A percentile compares a stretch with the other conserved stretches of the same genome.
These are phyloP conservation scores for Crotalus adamanteus DNA, from an alignment of 2,797 vertebrate species.

Conservation along the genomic window DNA sequence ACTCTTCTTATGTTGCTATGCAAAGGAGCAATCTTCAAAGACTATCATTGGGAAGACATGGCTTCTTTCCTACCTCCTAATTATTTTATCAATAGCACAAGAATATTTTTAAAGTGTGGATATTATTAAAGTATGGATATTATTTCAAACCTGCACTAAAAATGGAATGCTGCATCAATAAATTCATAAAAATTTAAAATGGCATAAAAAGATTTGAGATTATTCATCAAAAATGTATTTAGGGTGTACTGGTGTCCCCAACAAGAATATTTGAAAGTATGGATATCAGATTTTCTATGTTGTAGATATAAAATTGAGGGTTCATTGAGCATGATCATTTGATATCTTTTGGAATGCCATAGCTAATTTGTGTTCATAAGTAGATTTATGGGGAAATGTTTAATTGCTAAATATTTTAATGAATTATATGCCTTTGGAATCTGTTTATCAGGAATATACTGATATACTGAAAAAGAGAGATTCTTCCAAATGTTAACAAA, in stretches of 20 bases:
- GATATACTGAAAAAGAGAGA: not conserved
- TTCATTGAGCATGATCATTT: not conserved
- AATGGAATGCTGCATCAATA: not conserved
- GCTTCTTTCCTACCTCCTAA: not conserved
- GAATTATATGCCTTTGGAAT: not conserved
- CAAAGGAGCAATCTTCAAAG: not conserved
- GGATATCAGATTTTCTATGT: not conserved
- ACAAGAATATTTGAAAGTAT: not conserved
- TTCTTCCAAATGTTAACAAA: not conserved
- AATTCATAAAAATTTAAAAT: not conserved
- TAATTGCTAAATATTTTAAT: not conserved
- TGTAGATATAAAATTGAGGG: not conserved
- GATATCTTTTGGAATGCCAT: not conserved
- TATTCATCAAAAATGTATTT: not conserved
- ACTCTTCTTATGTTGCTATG: not conserved
- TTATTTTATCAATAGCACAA: not conserved
- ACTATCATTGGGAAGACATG: not conserved
- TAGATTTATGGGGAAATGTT: not conserved
- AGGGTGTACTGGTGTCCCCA: not conserved
- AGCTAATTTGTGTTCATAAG: not conserved
- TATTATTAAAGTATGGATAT: not conserved
- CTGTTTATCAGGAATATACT: not conserved
- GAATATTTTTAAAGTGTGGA: not conserved
- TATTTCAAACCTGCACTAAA: not conserved
- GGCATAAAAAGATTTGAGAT: not conserved